Evolutionary conservation across 1,140 invertebrate species (phyloP), one percentile per base, ranked within the genome.

Genomic region (Ylistrum balloti): DNA sequence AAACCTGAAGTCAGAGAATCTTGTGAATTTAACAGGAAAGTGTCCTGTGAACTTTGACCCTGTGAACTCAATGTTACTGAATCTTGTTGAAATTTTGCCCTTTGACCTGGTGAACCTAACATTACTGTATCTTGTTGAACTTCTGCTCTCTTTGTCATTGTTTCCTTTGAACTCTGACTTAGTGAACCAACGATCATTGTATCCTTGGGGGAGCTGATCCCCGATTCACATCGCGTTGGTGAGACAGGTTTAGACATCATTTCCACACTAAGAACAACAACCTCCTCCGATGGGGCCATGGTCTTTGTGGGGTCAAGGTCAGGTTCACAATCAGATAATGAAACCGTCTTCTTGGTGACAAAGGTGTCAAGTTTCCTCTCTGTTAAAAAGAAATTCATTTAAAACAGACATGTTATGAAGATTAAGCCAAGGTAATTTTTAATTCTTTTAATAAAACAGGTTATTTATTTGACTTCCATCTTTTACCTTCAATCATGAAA

Each of bases 291-390:
- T 0, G 34, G 33, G 35, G n/a, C 22, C 15, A 0, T 20, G 33
- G 33, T n/a, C 33, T 88, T 33, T 85, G 32, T 35, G 2, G 38
- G 1, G 17, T 38, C 34, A 35, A 88, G 48, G 32, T 88, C 34
- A 35, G 85, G 48, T 20, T 88, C 86, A 85, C 33, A 2, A 22
- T 90, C 86, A 3, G 33, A 32, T 74, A 34, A 22, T 91, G 86
- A 33, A 34, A 86, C 34, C n/a, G 22, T 90, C 5, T 86, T 88
- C 45, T 38, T 87, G 33, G 92, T 89, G 35, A 92, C 88, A 92
- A 91, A 92, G 3, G 32, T 45, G 87, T 93, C 91, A 35, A 93
- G 87, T 90, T 87, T 93, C 90, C 91, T 93, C 74, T 94, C 94
- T 94, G 91, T n/a, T 92, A 92, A 33, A 89, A 38, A 92, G n/a